Base-by-base conservation (phyloP, 2,113 vertebrate species). In the Stigmatopora nigra region DNA sequence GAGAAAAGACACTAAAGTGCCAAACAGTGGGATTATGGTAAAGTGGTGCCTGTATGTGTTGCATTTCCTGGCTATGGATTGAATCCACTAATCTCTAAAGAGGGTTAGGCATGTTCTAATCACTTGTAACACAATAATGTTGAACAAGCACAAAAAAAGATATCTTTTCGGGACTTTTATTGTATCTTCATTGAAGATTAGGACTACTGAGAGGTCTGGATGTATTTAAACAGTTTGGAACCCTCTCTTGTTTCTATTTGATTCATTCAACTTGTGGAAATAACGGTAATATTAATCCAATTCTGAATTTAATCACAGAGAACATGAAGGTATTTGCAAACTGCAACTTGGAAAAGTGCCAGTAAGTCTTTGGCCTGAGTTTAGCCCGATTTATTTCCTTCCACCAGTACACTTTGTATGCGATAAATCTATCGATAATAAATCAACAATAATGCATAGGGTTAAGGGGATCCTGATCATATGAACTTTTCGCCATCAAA, bases 61-160 rank as follows among this genome's bases (percentile, higher is more conserved):
- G 70, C 70, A 78, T 78, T 83, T 76, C 44, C 78, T 84, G 75
- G 77, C 79, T 56, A 52, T 57, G 31, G 47, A 73, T 78, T 85
- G 71, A 85, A 82, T 64, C 72, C 68, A 82, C 73, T 86, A 81
- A 86, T 85, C 81, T 65, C 44, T 77, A 77, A 41, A 82, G 78
- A 85, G 79, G 82, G 71, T 80, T 78, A 75, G 73, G 70, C 70
- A 71, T 79, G 75, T 82, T 81, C 72, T 81, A 81, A 86, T 85
- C 82, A 84, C 81, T 77, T 75, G 67, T 62, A 82, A 77, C 76
- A 79, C 51, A 79, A 84, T 80, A 71, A 77, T 67, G 63, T 47
- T 48, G 62, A 80, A 79, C 73, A 63, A 66, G 78, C 64, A 68
- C 77, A 80, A 73, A 65, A 69, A 80, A 80, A 76, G 66, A 77